These are phyloP conservation scores for Scarus forsteni DNA, from an alignment of 2,797 vertebrate genomes.

Conservation along the genomic window DNA sequence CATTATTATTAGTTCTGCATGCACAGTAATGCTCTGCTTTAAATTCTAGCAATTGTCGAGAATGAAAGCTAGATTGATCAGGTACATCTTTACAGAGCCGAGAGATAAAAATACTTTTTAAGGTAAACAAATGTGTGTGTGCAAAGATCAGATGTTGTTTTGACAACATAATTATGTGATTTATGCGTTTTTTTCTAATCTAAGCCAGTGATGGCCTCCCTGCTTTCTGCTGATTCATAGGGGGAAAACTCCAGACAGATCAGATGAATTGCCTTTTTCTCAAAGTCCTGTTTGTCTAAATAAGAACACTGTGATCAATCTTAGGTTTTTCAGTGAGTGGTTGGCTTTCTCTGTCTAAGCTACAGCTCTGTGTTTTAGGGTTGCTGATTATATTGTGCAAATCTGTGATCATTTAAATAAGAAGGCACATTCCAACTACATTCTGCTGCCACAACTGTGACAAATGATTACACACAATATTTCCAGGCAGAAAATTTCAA, in stretches of 20 bases:
- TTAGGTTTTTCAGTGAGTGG: conserved; percentile 77
- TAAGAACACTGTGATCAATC: conserved; percentile 85
- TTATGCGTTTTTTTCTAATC: conserved; percentile 78
- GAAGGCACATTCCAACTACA: conserved; percentile 55
- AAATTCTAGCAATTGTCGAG: conserved; percentile 24
- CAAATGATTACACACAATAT: conserved; percentile 28
- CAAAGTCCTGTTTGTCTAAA: conserved; percentile 84
- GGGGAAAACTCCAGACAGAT: conserved; percentile 78
- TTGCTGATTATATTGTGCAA: conserved; percentile 76
- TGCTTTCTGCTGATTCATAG: conserved; percentile 79
- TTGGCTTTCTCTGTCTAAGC: conserved; percentile 82
- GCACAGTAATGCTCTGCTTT: conserved; percentile 29
- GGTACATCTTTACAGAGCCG: conserved; percentile 56
- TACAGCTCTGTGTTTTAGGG: conserved; percentile 72
- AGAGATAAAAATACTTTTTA: conserved; percentile 63
- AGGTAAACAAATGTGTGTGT: conserved; percentile 63
- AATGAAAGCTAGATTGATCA: conserved; percentile 62
- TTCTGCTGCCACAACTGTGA: conserved; percentile 64
- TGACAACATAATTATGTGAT: conserved; percentile 84
- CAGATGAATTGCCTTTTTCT: conserved; percentile 84
- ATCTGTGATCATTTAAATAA: conserved; percentile 69
- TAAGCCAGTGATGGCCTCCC: conserved; percentile 70
- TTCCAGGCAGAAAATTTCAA: no score
- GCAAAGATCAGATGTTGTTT: conserved; percentile 77
- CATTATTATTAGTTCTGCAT: conserved; percentile 33